Evolutionary conservation across 1,140 invertebrate species (phyloP).

Genomic region (Drosophila pallidifrons): DNA sequence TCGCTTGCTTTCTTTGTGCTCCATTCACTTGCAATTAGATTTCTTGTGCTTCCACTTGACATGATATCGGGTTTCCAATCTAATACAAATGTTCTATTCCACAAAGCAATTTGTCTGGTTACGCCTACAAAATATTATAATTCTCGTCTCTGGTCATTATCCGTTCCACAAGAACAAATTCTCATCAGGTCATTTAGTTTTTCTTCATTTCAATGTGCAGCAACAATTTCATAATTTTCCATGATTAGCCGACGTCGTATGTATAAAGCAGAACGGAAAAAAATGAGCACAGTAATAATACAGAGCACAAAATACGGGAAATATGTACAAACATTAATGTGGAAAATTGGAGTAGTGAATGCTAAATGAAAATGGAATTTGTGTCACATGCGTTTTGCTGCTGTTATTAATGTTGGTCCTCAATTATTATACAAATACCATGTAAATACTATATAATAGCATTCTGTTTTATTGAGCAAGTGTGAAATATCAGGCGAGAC

Average conservation of each 20-base stretch:
- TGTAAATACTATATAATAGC: slow-evolving; percentile 3
- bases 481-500: slow-evolving; percentile 18
- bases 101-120: slow-evolving; percentile 16
- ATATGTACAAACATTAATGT: slow-evolving; percentile 5
- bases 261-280: slow-evolving; percentile 53
- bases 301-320: slow-evolving; percentile 34
- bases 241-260: slow-evolving; percentile 39
- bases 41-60: neutral
- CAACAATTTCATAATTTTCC: slow-evolving; percentile 52
- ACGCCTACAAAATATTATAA: slow-evolving; percentile 20
- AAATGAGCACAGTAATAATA: slow-evolving; percentile 52
- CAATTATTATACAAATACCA: slow-evolving; percentile 17
- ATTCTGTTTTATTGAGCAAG: neutral
- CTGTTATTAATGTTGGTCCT: slow-evolving; percentile 4
- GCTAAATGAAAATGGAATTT: slow-evolving; percentile 53
- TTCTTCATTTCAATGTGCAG: slow-evolving; percentile 26
- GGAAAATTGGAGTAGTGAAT: slow-evolving; percentile 12
- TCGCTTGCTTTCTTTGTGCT: neutral
- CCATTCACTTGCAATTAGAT: neutral
- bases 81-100: slow-evolving; percentile 5
- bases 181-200: neutral
- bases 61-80: slow-evolving; percentile 15
- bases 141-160: neutral
- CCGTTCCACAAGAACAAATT: slow-evolving; percentile 17
- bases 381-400: slow-evolving; percentile 33